A percentile compares a stretch with the other conserved stretches of the same genome.
phyloP scores from a whole-genome alignment of 2,113 vertebrate genomes.

The Rutilus rutilus region DNA sequence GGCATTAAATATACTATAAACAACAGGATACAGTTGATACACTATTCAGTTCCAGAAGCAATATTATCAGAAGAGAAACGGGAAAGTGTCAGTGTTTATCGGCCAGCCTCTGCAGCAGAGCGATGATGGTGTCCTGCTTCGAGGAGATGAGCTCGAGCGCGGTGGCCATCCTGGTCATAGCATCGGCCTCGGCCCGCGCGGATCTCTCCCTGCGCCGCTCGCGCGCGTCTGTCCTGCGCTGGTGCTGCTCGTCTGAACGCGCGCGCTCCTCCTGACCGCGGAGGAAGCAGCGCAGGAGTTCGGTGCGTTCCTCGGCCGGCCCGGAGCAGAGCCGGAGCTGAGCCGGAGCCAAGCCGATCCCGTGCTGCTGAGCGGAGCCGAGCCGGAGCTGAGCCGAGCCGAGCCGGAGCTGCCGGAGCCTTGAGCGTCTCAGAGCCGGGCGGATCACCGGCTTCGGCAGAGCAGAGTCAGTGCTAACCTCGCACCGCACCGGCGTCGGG shows the following conservation, averaged over 20 bases:
- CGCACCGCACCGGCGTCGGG: too few relatives aligned
- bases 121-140: slow-evolving; percentile 81
- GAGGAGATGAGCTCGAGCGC: slow-evolving; percentile 79
- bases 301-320: slow-evolving; percentile 55
- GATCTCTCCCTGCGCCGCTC: slow-evolving; percentile 73
- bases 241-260: slow-evolving; percentile 65
- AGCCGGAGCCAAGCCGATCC: not conserved
- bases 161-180: slow-evolving; percentile 74
- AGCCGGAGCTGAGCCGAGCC: slow-evolving; percentile 26
- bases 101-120: slow-evolving; percentile 77
- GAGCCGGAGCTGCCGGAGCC: not conserved
- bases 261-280: slow-evolving; percentile 70
- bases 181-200: slow-evolving; percentile 70
- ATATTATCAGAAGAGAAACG: not conserved
- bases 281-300: slow-evolving; percentile 66
- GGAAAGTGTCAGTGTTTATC: slow-evolving; percentile 58
- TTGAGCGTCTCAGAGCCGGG: too few relatives aligned
- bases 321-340: slow-evolving; percentile 26
- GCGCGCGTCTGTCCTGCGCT: slow-evolving; percentile 66
- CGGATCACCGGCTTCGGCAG: too few relatives aligned
- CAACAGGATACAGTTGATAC: not conserved
- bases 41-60: not conserved
- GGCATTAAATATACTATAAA: too few relatives aligned
- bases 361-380: slow-evolving; percentile 4
- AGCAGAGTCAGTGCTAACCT: too few relatives aligned